Evolutionary conservation across 2,113 vertebrate genomes (phyloP).

Genomic region (Hirundichthys speculiger): DNA sequence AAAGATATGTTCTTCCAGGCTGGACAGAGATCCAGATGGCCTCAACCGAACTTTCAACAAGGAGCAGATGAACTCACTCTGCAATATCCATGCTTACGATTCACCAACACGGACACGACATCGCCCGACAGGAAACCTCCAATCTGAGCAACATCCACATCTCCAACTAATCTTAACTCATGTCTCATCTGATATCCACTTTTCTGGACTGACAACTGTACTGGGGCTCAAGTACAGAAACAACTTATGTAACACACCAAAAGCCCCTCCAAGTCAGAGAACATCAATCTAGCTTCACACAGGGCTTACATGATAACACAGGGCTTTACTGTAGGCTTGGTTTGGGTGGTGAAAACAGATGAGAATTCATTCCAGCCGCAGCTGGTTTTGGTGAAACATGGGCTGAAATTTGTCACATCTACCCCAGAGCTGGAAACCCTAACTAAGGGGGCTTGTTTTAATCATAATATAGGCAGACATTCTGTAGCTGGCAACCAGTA

Average conservation of each 20-base stretch:
- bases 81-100: background rate
- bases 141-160: conserved; percentile 31
- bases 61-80: conserved; percentile 2
- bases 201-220: conserved; percentile 4
- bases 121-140: conserved; percentile 38
- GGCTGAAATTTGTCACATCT: conserved; percentile 63
- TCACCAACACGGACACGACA: conserved; percentile 8
- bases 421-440: conserved; percentile 36
- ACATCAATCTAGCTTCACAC: conserved; percentile 25
- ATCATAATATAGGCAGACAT: conserved; percentile 56
- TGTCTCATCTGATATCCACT: conserved; percentile 29
- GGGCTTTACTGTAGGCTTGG: conserved; percentile 31
- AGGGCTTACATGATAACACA: conserved; percentile 41
- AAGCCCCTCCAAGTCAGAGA: conserved; percentile 37
- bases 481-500: conserved; percentile 40
- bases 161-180: conserved; percentile 45
- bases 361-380: conserved; percentile 46
- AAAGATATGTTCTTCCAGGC: conserved; percentile 28
- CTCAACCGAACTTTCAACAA: conserved; percentile 21
- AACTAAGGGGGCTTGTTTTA: conserved; percentile 38
- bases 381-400: conserved; percentile 53
- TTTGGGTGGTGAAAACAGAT: conserved; percentile 43
- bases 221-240: conserved; percentile 37
- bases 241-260: conserved; percentile 58
- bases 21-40: conserved; percentile 20